Evolutionary conservation across 2,888 invertebrate species (phyloP).

Genomic region (Ichneumoninae sp.): DNA sequence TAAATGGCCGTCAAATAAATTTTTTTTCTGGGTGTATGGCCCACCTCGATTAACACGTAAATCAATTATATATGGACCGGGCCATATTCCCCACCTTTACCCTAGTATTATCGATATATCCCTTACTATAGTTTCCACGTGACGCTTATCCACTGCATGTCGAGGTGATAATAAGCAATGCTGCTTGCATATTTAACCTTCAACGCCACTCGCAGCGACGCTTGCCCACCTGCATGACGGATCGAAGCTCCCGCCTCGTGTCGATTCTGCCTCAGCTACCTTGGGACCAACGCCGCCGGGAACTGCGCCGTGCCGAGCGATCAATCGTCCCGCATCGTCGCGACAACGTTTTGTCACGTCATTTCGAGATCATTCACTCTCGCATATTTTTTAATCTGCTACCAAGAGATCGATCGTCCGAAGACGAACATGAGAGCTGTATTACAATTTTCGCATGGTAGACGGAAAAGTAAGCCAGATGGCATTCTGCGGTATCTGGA

Average conservation of each 20-base stretch:
- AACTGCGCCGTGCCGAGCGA: constrained; percentile 26
- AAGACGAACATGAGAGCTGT: neutral
- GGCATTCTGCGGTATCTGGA: neutral
- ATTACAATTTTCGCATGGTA: neutral
- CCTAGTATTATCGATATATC: constrained; percentile 6
- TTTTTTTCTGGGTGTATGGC: no score
- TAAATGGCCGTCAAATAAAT: no score
- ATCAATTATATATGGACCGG: no score
- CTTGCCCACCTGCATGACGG: constrained; percentile 34
- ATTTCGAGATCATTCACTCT: constrained; percentile 21
- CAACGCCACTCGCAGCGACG: neutral
- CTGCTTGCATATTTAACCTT: constrained; percentile 30
- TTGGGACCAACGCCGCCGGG: neutral
- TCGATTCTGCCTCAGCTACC: constrained; percentile 7
- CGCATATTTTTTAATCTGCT: neutral
- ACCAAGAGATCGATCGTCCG: constrained; percentile 3
- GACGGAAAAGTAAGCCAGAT: neutral
- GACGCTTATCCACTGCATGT: neutral
- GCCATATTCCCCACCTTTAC: no score
- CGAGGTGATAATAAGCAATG: constrained; percentile 1
- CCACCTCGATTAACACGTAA: no score
- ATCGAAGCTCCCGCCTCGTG: constrained; percentile 25
- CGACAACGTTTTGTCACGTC: constrained; percentile 47
- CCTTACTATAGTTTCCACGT: neutral
- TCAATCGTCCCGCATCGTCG: constrained; percentile 42